Percentiles rank a stretch among this genome's conserved stretches.
Conservation (phyloP, 2,113 vertebrate species). For the Lynx canadensis region DNA sequence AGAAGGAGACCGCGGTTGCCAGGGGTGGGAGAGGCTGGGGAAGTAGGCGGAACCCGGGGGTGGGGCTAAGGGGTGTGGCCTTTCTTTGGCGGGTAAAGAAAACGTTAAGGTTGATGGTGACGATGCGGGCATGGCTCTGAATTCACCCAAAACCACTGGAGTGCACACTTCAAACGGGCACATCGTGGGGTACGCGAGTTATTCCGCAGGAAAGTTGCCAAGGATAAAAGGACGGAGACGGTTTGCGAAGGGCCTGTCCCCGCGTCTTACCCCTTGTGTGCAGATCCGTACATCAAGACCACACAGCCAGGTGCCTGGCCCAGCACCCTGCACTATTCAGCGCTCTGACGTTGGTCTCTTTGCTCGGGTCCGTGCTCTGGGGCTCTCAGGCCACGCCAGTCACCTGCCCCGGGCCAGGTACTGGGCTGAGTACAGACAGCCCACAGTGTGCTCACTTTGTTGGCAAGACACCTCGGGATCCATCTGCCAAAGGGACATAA, state of each 20-base stretch:
- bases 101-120: too few relatives aligned
- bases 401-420: not conserved
- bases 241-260: not conserved
- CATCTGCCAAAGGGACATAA: accelerated
- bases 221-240: accelerated
- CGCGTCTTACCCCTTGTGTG: not conserved
- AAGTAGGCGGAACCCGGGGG: too few relatives aligned
- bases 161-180: accelerated
- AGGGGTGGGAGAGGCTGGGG: not conserved
- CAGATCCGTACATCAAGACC: too few relatives aligned
- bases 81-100: not conserved
- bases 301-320: too few relatives aligned
- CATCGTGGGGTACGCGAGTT: accelerated
- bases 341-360: accelerated
- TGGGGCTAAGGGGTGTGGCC: accelerated
- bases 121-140: accelerated
- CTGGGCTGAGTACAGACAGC: not conserved
- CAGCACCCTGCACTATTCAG: accelerated
- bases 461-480: not conserved
- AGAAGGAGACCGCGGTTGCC: accelerated
- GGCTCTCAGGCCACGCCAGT: not conserved
- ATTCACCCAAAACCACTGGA: accelerated
- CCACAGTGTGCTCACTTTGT: accelerated
- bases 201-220: not conserved
- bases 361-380: not conserved